A percentile compares a stretch with the other conserved stretches of the same genome.
Evolutionary conservation across 2,888 invertebrate genomes (phyloP).

Genomic region (Harpalus rubripes): DNA sequence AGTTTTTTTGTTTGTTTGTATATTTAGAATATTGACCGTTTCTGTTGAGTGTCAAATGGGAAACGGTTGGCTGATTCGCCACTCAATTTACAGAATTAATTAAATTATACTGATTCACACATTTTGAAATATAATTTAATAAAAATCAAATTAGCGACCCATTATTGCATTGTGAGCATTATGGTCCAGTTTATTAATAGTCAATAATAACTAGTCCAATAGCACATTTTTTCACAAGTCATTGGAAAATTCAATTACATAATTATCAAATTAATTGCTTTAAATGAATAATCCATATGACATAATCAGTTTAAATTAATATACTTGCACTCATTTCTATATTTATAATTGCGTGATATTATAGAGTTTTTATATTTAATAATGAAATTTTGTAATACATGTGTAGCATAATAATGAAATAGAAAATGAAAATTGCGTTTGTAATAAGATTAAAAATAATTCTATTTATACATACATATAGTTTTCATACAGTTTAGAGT

Average conservation of each 20-base stretch:
- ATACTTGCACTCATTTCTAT: background rate
- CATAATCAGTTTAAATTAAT: constrained; percentile 11
- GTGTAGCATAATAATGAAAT: constrained; percentile 13
- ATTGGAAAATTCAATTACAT: background rate
- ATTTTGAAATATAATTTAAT: constrained; percentile 1
- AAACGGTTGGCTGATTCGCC: background rate
- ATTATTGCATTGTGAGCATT: background rate
- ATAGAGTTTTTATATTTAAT: constrained; percentile 16
- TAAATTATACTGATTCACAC: background rate
- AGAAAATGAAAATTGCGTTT: constrained; percentile 22
- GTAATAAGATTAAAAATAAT: constrained; percentile 20
- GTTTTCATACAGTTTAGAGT: background rate
- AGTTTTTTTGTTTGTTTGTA: background rate
- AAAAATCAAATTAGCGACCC: background rate
- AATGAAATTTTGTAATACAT: constrained; percentile 28
- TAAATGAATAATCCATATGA: background rate
- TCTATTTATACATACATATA: constrained; percentile 16
- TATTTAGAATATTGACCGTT: background rate
- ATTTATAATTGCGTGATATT: constrained; percentile 28
- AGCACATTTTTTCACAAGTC: background rate
- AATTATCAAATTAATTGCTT: constrained; percentile 15
- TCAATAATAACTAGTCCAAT: background rate
- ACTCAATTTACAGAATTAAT: background rate
- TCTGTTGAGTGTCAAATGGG: background rate
- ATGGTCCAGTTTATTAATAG: background rate